Conservation (phyloP, 2,888 invertebrate genomes). For the Rotaria macrura region DNA sequence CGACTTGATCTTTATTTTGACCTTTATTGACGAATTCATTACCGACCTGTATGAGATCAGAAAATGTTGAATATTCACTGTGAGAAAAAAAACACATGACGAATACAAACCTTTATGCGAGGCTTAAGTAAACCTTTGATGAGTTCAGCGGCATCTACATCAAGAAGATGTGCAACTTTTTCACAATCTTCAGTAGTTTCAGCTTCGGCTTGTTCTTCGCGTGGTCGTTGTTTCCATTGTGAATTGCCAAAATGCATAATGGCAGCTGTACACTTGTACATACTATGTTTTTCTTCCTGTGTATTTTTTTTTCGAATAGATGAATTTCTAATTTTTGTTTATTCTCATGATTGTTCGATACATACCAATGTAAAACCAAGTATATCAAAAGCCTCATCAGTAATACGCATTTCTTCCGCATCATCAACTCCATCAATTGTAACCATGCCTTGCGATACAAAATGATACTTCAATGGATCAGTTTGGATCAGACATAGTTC, state of each 20-base stretch:
- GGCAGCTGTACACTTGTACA: constrained; percentile 91
- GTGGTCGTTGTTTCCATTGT: constrained; percentile 99
- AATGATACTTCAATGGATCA: constrained; percentile 66
- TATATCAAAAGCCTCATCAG: constrained; percentile 83
- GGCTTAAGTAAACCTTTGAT: constrained; percentile 72
- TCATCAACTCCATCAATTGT: constrained; percentile 90
- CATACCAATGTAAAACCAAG: constrained; percentile 76
- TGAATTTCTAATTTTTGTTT: too few species aligned
- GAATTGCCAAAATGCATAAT: constrained; percentile 99
- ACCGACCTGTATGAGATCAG: constrained; percentile 54
- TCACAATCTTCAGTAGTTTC: constrained; percentile 68
- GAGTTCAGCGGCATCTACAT: constrained; percentile 72
- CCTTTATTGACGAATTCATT: constrained; percentile 97
- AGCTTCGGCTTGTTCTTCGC: constrained; percentile 97
- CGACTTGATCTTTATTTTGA: constrained; percentile 73
- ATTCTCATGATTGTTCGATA: not conserved
- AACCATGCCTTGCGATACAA: constrained; percentile 86
- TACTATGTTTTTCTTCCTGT: constrained; percentile 71
- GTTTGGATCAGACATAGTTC: constrained; percentile 69
- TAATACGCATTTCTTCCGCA: constrained; percentile 68
- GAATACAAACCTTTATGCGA: constrained; percentile 65
- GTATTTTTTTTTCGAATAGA: not conserved
- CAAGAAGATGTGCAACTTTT: constrained; percentile 79
- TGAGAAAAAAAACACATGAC: not conserved
- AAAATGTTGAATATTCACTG: not conserved